A percentile compares a stretch with the other conserved stretches of the same genome.
phyloP scores from a whole-genome alignment of 2,888 invertebrate genomes.

The Tenthredo notha region DNA sequence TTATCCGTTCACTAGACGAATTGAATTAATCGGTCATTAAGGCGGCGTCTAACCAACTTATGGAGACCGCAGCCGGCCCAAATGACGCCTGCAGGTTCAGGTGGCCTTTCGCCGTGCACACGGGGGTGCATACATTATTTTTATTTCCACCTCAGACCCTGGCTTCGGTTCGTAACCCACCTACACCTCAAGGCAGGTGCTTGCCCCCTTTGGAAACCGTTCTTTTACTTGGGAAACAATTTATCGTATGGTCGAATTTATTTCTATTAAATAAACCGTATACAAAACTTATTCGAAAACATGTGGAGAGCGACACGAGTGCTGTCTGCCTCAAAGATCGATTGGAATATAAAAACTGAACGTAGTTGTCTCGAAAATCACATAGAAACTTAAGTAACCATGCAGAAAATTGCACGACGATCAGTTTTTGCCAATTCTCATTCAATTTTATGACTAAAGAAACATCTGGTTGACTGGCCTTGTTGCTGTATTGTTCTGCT shows the following conservation, averaged over 20 bases:
- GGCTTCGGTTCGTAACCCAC: slow-evolving; percentile 66
- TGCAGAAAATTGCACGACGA: not conserved
- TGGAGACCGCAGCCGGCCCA: slow-evolving; percentile 72
- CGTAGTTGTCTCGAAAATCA: too few species aligned
- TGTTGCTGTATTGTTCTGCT: not conserved
- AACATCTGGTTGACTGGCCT: not conserved
- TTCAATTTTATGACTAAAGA: not conserved
- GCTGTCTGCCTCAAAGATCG: not conserved
- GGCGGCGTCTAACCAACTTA: slow-evolving; percentile 67
- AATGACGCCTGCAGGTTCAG: slow-evolving; percentile 76
- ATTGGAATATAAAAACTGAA: not conserved
- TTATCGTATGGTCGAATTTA: slow-evolving; percentile 2
- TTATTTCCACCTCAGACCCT: slow-evolving; percentile 66
- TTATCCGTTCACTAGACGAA: slow-evolving; percentile 56
- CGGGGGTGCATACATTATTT: slow-evolving; percentile 78
- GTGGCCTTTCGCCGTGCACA: slow-evolving; percentile 72
- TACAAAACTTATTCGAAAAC: not conserved
- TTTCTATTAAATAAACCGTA: not conserved
- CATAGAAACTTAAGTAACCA: not conserved
- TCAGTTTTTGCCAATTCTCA: not conserved
- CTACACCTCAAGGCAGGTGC: slow-evolving; percentile 76
- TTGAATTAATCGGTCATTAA: slow-evolving; percentile 70
- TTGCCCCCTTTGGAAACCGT: slow-evolving; percentile 47
- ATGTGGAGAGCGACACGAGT: not conserved
- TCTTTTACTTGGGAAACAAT: slow-evolving; percentile 26